Base-by-base conservation (phyloP, 2,113 vertebrate species). In the Mesoclemmys tuberculata region DNA sequence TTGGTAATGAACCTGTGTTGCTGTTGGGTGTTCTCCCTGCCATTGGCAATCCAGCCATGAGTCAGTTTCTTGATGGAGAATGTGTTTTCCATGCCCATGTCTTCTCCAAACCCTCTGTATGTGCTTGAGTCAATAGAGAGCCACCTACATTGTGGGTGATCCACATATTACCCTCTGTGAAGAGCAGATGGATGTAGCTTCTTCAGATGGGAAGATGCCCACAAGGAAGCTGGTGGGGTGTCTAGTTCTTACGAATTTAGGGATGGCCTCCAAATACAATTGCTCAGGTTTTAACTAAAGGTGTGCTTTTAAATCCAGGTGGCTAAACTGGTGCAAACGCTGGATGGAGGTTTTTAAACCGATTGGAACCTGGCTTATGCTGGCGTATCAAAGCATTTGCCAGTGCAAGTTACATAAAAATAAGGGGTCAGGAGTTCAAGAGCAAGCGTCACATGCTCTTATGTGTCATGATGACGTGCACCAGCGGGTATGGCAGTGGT, bases 171-270 rank as follows among this genome's bases (percentile, higher is more conserved):
- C 90, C 93, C 96, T 93, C 80, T 88, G 12, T 55, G 61, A 68
- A 85, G 77, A 82, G 82, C 81, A 55, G 80, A 92, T 87, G 87
- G 90, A 93, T 95, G 90, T 38, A 38, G 91, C 87, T 95, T 79
- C 44, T 93, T 88, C 84, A 49, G 51, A 22, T 89, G 87, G 58
- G 90, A 90, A 87, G 54, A 71, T 19, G 81, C 8, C 26, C n/a
- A 78, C 71, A 12, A 38, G 88, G 81, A 88, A 51, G 83, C 74
- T 93, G 64, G 46, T 83, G 22, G 51, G 54, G 51, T 87, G 85
- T 93, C 51, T 22, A n/a, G n/a, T 82, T 82, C 16, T 86, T 71
- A 55, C 79, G 77, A 80, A 38, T 85, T 26, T 82, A 41, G 88
- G 82, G 41, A 51, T 83, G 80, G 6, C n/a, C 8, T 58, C 29